Base-by-base conservation (phyloP, 2,888 invertebrate genomes). In the Spodoptera exigua region DNA sequence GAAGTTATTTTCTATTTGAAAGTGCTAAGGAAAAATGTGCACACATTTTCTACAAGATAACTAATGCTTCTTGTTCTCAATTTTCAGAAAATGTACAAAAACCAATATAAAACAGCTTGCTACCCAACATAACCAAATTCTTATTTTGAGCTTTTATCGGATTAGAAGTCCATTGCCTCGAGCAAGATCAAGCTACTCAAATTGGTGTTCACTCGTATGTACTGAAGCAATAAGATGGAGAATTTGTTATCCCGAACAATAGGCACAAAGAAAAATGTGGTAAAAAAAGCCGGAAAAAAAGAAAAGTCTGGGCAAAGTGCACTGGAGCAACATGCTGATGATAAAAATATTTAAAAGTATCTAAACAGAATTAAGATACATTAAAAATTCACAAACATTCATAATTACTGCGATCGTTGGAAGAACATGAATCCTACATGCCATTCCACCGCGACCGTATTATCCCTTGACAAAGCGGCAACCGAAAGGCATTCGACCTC, bases 381-480 rank as follows among this genome's bases (percentile, higher is more conserved):
- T 47, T 39, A 13, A 34, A 41, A 40, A 16, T 49, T 21, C 34
- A 11, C 27, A 3, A 13, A 39, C 13, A 18, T 36, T 13, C n/a
- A 36, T 17, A 59, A 69, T 61, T 48, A 48, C 32, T 40, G 47
- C 35, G 45, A 41, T 41, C 48, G 16, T 40, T 64, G 14, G 48
- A 70, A 37, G 65, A 54, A 39, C 48, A 32, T 32, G 48, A 69
- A 61, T 35, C 34, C 32, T 39, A 46, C 66, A 52, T 56, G 48
- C 39, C 43, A 34, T 21, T 16, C 53, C 27, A 18, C 34, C 13
- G 27, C 39, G 39, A 16, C 35, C 17, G 46, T 45, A 56, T 52
- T 71, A 71, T 43, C 27, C 13, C 72, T 35, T 41, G 17, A 67
- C 72, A 67, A 67, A 71, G 53, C 35, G 39, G 46, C 47, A 46